phyloP scores from a whole-genome alignment of 2,888 invertebrate species.

The Melolontha melolontha region DNA sequence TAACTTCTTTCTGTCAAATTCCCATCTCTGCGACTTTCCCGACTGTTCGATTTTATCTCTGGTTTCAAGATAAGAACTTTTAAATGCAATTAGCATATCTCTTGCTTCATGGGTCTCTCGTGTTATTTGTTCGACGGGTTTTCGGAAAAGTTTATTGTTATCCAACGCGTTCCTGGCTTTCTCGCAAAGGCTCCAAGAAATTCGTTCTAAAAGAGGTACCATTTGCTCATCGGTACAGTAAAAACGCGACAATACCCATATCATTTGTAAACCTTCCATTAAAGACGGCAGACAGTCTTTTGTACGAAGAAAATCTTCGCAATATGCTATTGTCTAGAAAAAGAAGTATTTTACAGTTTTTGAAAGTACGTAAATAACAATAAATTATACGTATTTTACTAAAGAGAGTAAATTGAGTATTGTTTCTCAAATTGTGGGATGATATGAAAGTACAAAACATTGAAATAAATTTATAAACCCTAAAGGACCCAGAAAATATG shows the following conservation, averaged over 20 bases:
- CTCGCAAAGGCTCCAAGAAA: constrained; percentile 85
- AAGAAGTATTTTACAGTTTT: constrained; percentile 49
- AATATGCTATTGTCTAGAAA: constrained; percentile 59
- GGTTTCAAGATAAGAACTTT: constrained; percentile 79
- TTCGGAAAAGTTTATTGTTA: constrained; percentile 77
- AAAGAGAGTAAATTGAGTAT: too few species aligned
- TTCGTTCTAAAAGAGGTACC: constrained; percentile 84
- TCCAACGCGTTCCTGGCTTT: constrained; percentile 80
- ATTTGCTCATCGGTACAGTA: constrained; percentile 88
- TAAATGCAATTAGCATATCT: constrained; percentile 81
- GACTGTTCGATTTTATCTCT: constrained; percentile 87
- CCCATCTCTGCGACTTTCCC: constrained; percentile 90
- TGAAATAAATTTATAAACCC: too few species aligned
- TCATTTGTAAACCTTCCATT: constrained; percentile 87
- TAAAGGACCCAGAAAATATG: too few species aligned
- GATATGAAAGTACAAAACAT: too few species aligned
- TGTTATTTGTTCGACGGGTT: constrained; percentile 61
- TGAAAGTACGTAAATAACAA: too few species aligned
- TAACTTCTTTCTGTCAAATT: constrained; percentile 85
- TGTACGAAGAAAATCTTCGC: constrained; percentile 77
- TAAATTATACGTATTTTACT: too few species aligned
- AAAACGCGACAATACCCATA: constrained; percentile 91
- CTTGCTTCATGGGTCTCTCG: constrained; percentile 68
- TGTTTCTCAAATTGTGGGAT: too few species aligned
- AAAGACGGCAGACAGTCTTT: constrained; percentile 80